A percentile compares a stretch with the other conserved stretches of the same genome.
These are phyloP conservation scores for Drosophila orena DNA, from an alignment of 1,140 invertebrate species.

Conservation along the genomic window DNA sequence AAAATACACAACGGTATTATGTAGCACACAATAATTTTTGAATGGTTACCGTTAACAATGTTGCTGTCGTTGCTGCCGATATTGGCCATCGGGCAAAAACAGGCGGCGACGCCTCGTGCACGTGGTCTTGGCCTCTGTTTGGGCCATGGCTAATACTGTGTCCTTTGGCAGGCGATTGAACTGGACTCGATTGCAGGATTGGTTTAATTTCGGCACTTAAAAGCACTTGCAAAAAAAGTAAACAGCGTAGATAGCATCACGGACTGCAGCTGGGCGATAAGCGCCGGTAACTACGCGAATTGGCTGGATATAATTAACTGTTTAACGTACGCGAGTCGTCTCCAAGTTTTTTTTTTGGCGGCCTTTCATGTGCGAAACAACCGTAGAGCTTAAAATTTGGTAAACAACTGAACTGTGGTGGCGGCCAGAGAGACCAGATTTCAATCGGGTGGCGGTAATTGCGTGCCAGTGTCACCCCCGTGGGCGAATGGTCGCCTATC, in stretches of 20 bases:
- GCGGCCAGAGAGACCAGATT: not conserved
- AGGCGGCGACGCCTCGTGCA: conserved; percentile 67
- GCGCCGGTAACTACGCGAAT: conserved; percentile 4
- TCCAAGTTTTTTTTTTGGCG: conserved; percentile 2
- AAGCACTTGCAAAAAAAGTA: conserved; percentile 28
- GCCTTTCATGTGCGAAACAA: conserved; percentile 16
- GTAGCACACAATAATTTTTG: not conserved
- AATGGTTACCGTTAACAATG: not conserved
- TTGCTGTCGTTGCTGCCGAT: conserved; percentile 10
- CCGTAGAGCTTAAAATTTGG: conserved; percentile 35
- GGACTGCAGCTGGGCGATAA: not conserved
- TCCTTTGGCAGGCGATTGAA: conserved; percentile 2
- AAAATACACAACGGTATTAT: not conserved
- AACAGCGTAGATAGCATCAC: not conserved
- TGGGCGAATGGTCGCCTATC: not conserved
- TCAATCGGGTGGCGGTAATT: too few species aligned
- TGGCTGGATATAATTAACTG: conserved; percentile 41
- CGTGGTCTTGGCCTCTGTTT: conserved; percentile 43
- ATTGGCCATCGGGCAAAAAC: conserved; percentile 32
- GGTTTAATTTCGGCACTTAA: conserved; percentile 5
- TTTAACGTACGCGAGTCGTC: conserved; percentile 15
- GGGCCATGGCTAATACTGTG: conserved; percentile 18
- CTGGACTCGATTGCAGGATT: not conserved
- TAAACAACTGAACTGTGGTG: conserved; percentile 35
- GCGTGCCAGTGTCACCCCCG: not conserved